Evolutionary conservation across 2,888 invertebrate species (phyloP), one percentile per base, ranked within the genome.

Genomic region (Didymodactylos carnosus): DNA sequence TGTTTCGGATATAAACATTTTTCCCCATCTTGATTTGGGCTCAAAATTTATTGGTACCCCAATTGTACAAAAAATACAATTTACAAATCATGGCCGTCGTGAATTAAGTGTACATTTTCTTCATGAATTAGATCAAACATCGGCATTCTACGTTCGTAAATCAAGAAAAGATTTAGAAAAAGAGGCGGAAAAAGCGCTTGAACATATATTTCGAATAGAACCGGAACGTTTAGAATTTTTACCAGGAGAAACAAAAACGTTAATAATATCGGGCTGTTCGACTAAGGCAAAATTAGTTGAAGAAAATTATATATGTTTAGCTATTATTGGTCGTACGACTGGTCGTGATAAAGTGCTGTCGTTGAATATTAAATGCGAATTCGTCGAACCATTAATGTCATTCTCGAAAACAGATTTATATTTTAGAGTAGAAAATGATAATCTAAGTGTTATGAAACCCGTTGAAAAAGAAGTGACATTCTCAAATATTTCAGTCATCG

Each of bases 41-140:
- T 84, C 86, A 6, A 85, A 88, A 79, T 87, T 89, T 78, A 88
- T 71, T 14, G 88, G 77, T 87, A 85, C 80, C 75, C 82, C 83
- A 76, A 72, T 76, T 29, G 27, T 69, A 11, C 53, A 69, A 73
- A 27, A 39, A 16, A 53, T 72, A 35, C 51, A 78, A 35, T 77
- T 84, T 75, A 82, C 82, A 19, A 84, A 84, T 79, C 78, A 77
- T 62, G 83, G 84, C 7, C 79, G 82, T 51, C 80, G 84, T 62
- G 82, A 82, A 76, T 83, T 83, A 76, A 82, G 82, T 76, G 78
- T 84, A 25, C 80, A 81, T 25, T 84, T 83, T 83, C 79, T 79
- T 74, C 81, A 81, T 40, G 83, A 83, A 75, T 82, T 82, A 8
- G n/a, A 62, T 62, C 29, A 29, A 19, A 62, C 27, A 62, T 29